Evolutionary conservation across 2,888 invertebrate species (phyloP), one percentile per base, ranked within the genome.

Genomic region (Troilus luridus): DNA sequence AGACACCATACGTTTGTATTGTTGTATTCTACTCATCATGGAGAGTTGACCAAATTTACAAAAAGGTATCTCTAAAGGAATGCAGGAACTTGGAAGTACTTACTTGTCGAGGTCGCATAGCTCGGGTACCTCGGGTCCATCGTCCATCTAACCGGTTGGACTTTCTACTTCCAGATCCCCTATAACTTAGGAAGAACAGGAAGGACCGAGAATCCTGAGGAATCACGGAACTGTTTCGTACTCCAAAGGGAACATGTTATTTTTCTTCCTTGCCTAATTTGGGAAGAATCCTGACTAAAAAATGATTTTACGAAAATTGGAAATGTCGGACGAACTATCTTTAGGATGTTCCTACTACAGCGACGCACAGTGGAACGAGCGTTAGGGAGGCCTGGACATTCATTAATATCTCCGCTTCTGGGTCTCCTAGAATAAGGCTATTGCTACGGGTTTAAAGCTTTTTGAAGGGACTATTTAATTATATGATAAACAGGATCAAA

Each of bases 171-270:
- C 56, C 56, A 85, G 85, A 19, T n/a, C 56, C 11, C 14, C 54
- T n/a, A 6, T 85, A 85, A 21, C 85, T 85, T 56, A 21, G 85
- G 56, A 58, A 58, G 85, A 56, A 56, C 85, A 85, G 85, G 85
- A 85, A 85, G 85, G 56, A 8, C 12, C 5, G n/a, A 14, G 85
- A 58, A 85, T 85, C 21, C 12, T 0, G 1, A 21, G 11, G 85
- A n/a, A 85, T 85, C 56, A 85, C 85, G 85, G 56, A 85, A 85
- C 56, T 12, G 56, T 6, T 5, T 11, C 85, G 12, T 10, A 56
- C 41, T 27, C 41, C 41, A 7, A 41, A 77, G 8, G 9, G 72
- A 27, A 77, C 17, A 6, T 41, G 41, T 1, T 19, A 19, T 77
- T 41, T 1, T 19, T 19, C 27, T 41, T 14, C 72, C 27, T 27